phyloP scores from a whole-genome alignment of 2,113 vertebrate species.

The Pseudorasbora parva region DNA sequence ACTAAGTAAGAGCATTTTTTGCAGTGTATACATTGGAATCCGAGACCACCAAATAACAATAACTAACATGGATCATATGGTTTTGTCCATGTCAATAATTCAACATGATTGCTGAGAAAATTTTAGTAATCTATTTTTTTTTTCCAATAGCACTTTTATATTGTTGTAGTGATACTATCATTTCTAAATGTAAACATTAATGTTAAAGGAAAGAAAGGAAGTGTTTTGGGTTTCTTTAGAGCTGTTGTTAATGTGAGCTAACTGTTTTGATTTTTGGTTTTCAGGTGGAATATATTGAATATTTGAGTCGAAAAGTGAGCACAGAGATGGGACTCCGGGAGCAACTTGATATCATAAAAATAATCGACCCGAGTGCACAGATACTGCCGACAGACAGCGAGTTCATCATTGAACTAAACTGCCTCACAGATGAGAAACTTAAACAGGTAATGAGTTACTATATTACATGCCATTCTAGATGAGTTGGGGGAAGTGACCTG shows the following conservation, averaged over 20 bases:
- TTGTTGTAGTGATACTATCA: not conserved
- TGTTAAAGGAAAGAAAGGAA: not conserved
- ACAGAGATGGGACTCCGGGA: conserved; percentile 98
- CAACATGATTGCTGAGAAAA: not conserved
- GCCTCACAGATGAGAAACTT: conserved; percentile 96
- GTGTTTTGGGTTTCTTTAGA: not conserved
- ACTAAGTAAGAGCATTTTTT: no score
- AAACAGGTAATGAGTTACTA: conserved; percentile 84
- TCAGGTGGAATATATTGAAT: conserved; percentile 99
- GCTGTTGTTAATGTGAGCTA: not conserved
- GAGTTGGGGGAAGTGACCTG: not conserved
- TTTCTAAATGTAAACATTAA: not conserved
- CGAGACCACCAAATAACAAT: no score
- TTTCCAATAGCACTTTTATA: no score
- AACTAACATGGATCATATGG: no score
- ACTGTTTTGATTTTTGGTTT: not conserved
- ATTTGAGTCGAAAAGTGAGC: conserved; percentile 97
- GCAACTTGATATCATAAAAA: conserved; percentile 99
- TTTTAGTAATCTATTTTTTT: not conserved
- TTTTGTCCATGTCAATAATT: no score
- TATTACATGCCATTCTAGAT: not conserved
- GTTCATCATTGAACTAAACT: conserved; percentile 99
- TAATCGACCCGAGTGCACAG: conserved; percentile 96
- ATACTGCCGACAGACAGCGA: conserved; percentile 98
- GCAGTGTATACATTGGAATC: no score